Percentiles rank a stretch among this genome's conserved stretches.
Conservation (phyloP, 2,797 vertebrate species). For the Poeciliopsis infans region DNA sequence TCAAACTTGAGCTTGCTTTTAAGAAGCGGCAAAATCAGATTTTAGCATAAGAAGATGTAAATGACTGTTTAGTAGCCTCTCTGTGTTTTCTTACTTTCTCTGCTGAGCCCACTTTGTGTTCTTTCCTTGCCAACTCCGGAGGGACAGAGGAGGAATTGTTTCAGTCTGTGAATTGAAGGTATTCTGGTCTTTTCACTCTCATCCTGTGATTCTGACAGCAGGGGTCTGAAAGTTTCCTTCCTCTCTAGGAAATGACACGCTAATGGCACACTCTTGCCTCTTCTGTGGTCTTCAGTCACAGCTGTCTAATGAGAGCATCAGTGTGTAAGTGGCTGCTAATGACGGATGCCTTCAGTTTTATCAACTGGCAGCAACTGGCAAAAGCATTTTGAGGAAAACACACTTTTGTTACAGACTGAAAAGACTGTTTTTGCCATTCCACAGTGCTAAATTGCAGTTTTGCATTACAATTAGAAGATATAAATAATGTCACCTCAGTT, state of each 20-base stretch:
- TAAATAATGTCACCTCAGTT: neutral
- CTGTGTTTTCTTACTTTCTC: conserved; percentile 18
- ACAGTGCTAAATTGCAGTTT: conserved; percentile 7
- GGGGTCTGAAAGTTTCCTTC: conserved; percentile 79
- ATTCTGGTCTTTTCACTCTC: conserved; percentile 46
- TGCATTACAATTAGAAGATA: neutral
- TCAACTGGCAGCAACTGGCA: conserved; percentile 58
- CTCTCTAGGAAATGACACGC: conserved; percentile 75
- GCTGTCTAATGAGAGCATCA: conserved; percentile 78
- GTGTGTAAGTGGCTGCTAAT: conserved; percentile 62
- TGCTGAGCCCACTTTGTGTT: conserved; percentile 18
- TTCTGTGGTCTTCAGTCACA: conserved; percentile 62
- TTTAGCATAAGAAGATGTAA: neutral
- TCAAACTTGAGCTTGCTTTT: neutral
- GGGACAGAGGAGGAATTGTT: conserved; percentile 30
- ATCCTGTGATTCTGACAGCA: conserved; percentile 68
- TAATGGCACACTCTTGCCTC: conserved; percentile 70
- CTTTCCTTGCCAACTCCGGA: conserved; percentile 26
- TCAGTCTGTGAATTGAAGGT: conserved; percentile 52
- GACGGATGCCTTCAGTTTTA: conserved; percentile 67
- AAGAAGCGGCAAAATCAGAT: neutral
- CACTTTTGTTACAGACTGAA: conserved; percentile 28
- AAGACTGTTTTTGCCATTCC: conserved; percentile 1
- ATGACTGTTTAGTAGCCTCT: conserved; percentile 17
- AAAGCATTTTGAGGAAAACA: conserved; percentile 30